phyloP scores from a whole-genome alignment of 2,888 invertebrate genomes.

The Stratiomys singularior region DNA sequence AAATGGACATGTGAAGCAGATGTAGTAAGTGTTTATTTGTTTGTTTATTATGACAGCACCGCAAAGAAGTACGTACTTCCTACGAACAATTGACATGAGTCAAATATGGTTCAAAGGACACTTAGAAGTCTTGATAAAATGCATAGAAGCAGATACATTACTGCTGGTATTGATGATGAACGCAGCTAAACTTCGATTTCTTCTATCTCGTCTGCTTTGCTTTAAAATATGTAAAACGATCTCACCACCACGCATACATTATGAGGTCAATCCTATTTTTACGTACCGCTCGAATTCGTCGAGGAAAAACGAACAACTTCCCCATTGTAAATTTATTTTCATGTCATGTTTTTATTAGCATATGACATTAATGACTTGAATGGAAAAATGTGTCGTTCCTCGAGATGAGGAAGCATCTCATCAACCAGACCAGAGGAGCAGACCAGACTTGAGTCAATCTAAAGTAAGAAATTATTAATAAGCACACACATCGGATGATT shows the following conservation, averaged over 20 bases:
- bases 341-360: conserved; percentile 42
- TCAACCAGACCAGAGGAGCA: not conserved
- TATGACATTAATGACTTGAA: conserved; percentile 24
- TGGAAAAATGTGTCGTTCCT: not conserved
- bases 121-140: not conserved
- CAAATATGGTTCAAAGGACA: not conserved
- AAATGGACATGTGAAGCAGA: not conserved
- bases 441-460: not conserved
- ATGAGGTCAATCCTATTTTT: conserved; percentile 13
- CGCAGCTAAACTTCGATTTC: not conserved
- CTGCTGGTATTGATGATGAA: not conserved
- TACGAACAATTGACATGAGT: not conserved
- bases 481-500: not conserved
- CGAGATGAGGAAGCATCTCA: conserved; percentile 33
- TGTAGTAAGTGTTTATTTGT: not conserved
- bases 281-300: not conserved
- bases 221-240: conserved; percentile 3
- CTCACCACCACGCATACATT: not conserved
- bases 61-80: not conserved
- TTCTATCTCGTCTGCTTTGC: not conserved
- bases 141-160: not conserved
- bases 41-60: not conserved
- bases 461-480: conserved; percentile 7
- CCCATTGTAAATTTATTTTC: conserved; percentile 15
- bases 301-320: not conserved